Evolutionary conservation across 64 coral and sea anemone species (phyloP), one percentile per base, ranked within the genome.

Genomic region (Porites australiensis): DNA sequence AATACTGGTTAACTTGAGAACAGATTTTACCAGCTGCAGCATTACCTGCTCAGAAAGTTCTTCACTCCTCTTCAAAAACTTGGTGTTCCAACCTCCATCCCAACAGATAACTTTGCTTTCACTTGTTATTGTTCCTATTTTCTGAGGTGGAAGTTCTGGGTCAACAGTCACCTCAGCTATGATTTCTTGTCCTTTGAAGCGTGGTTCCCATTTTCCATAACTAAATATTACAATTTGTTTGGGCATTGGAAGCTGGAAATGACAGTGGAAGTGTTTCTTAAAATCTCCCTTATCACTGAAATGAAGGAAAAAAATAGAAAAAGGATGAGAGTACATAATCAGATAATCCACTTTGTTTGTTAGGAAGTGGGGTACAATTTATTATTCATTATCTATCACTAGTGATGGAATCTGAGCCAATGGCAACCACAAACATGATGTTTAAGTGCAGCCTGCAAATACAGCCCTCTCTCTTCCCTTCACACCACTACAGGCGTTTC

Each of bases 221-320:
- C 90, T 84, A 91, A 97, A 97, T 51, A 97, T 16, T 82, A 97
- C 72, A 4, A 97, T 88, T 76, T 97, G 95, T 44, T 77, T 52
- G 50, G 95, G 95, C 8, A 97, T 76, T 0, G 95, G 95, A 77
- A 97, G 58, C n/a, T 88, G 66, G 65, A 97, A 97, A 70, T 94
- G 82, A 44, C 92, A 94, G 47, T 82, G 90, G 27, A 87, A 97
- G 23, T 13, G 86, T 64, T 57, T 94, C 74, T 83, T 91, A 27
- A 87, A 16, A 5, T 76, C 85, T 88, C 61, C 81, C 68, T 64
- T 50, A 69, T 91, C 72, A 55, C 95, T 97, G 50, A 5, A 57
- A 12, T 50, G 50, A 89, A 72, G 74, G 62, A 90, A 50, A 49
- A 49, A 5, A 78, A 60, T n/a, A 1, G 12, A 72, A 37, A 57